Evolutionary conservation across 2,113 vertebrate genomes (phyloP).

Genomic region (Odocoileus virginianus): DNA sequence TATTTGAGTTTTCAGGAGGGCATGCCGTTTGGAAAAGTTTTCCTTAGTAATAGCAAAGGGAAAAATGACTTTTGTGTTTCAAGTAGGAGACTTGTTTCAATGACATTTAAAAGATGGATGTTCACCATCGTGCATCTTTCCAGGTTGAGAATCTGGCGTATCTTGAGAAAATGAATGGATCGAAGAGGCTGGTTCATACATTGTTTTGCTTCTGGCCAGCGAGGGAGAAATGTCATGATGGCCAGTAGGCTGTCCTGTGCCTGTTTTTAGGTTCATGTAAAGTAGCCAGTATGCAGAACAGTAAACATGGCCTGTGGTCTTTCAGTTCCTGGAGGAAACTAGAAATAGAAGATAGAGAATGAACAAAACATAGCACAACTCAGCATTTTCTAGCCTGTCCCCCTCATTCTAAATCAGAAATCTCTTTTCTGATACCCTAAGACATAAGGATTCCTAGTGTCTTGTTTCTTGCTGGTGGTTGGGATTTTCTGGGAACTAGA

Average conservation of each 20-base stretch:
- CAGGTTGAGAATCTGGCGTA: conserved; percentile 16
- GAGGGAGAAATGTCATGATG: background rate
- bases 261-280: conserved; percentile 39
- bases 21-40: conserved; percentile 60
- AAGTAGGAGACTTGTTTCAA: conserved; percentile 42
- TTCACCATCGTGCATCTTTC: background rate
- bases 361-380: background rate
- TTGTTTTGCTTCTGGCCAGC: conserved; percentile 49
- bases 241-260: conserved; percentile 9
- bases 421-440: background rate
- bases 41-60: conserved; percentile 1
- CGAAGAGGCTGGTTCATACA: background rate
- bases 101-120: conserved; percentile 62
- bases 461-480: background rate
- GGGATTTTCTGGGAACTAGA: background rate
- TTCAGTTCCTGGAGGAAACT: conserved; percentile 22
- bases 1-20: conserved; percentile 47
- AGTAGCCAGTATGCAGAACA: background rate
- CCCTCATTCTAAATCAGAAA: background rate
- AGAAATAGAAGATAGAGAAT: conserved; percentile 34
- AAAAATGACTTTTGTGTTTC: conserved; percentile 19
- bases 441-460: background rate
- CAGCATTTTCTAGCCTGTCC: background rate
- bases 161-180: conserved; percentile 54
- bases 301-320: background rate